Conservation (phyloP, 2,888 invertebrate genomes). For the Tethea ocularis region DNA sequence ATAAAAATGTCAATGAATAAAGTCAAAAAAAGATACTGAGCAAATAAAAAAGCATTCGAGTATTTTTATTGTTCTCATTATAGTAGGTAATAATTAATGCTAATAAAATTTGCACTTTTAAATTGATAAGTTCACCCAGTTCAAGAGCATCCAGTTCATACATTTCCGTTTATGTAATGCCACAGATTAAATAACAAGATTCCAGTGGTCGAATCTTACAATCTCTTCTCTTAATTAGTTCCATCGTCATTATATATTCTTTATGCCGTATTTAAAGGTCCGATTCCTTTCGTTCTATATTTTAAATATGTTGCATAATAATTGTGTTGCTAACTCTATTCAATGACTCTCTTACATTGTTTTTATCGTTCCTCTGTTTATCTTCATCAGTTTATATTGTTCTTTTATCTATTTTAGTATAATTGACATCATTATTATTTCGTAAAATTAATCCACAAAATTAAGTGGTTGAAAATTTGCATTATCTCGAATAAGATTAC, state of each 20-base stretch:
- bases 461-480: neutral
- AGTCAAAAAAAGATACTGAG: too few species aligned
- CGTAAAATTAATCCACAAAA: neutral
- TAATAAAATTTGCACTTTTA: neutral
- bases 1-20: too few species aligned
- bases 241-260: neutral
- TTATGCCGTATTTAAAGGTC: neutral
- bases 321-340: neutral
- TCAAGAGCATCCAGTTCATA: neutral
- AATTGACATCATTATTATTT: neutral
- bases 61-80: too few species aligned
- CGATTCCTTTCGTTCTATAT: neutral
- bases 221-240: neutral
- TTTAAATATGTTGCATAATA: neutral
- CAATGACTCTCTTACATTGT: neutral
- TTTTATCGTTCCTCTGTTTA: neutral
- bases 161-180: conserved; percentile 1
- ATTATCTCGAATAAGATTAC: conserved; percentile 1
- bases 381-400: neutral
- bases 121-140: neutral
- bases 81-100: neutral
- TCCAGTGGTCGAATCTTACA: neutral
- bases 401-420: neutral
- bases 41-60: too few species aligned
- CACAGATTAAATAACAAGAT: conserved; percentile 3